These are phyloP conservation scores for Ammospiza maritima DNA, from an alignment of 2,797 vertebrate species.

Conservation along the genomic window DNA sequence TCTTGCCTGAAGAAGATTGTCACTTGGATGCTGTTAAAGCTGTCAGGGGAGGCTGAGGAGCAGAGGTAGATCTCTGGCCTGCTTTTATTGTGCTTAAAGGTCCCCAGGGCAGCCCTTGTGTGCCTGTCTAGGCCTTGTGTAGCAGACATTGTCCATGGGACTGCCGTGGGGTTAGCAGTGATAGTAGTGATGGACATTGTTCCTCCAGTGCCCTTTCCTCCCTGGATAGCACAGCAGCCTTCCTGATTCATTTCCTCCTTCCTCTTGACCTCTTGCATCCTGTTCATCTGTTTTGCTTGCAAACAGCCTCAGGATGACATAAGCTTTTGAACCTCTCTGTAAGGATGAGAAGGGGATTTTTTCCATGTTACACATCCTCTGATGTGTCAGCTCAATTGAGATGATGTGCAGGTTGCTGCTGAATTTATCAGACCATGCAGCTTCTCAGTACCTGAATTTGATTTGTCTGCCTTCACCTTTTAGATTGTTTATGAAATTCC, in stretches of 20 bases:
- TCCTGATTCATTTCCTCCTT: background rate
- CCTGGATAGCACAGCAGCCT: background rate
- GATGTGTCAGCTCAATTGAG: background rate
- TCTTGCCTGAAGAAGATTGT: background rate
- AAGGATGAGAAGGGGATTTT: background rate
- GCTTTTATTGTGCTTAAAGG: background rate
- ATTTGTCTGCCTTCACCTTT: background rate
- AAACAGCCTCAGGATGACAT: background rate
- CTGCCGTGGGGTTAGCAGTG: background rate
- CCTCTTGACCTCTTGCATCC: background rate
- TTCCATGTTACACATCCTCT: background rate
- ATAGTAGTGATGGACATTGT: rapidly evolving
- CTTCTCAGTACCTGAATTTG: background rate
- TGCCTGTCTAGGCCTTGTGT: background rate
- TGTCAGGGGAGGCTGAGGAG: background rate
- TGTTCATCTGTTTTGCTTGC: background rate
- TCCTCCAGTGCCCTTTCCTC: background rate
- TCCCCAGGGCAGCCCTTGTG: rapidly evolving
- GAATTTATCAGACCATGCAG: background rate
- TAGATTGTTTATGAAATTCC: background rate
- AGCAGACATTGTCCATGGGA: rapidly evolving
- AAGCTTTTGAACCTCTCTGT: background rate
- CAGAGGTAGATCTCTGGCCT: background rate
- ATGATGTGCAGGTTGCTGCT: background rate
- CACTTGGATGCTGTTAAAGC: background rate